phyloP scores from a whole-genome alignment of 2,113 vertebrate species.

The Climacteris rufus region DNA sequence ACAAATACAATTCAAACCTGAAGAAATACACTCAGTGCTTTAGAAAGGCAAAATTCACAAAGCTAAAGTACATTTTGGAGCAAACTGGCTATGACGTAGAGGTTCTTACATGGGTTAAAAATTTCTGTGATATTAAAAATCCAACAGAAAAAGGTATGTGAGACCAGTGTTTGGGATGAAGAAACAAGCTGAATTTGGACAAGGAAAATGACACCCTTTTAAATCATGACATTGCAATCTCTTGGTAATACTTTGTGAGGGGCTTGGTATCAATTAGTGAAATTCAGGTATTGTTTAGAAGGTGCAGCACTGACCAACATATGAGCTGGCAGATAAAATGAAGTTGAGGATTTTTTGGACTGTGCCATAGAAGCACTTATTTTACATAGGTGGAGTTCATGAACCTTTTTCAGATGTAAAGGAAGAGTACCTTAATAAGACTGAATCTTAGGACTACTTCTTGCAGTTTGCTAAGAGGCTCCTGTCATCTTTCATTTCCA shows the following conservation, averaged over 20 bases:
- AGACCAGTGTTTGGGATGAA: not conserved
- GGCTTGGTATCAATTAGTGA: not conserved
- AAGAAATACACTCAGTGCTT: not conserved
- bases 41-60: not conserved
- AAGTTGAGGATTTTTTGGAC: not conserved
- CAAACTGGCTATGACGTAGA: not conserved
- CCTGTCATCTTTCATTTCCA: not conserved
- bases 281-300: accelerated
- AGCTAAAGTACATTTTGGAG: not conserved
- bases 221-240: not conserved
- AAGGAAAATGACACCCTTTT: not conserved
- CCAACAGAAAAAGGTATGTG: not conserved
- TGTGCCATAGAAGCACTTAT: not conserved
- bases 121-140: not conserved
- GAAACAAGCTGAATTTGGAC: not conserved
- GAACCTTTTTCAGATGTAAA: not conserved
- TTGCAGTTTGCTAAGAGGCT: not conserved
- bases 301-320: not conserved
- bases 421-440: not conserved
- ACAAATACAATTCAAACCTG: not conserved
- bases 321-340: not conserved
- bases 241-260: not conserved
- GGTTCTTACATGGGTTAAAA: not conserved
- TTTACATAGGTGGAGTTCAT: not conserved
- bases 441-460: not conserved